Evolutionary conservation across 2,888 invertebrate genomes (phyloP), one percentile per base, ranked within the genome.

Genomic region (Helleia helle): DNA sequence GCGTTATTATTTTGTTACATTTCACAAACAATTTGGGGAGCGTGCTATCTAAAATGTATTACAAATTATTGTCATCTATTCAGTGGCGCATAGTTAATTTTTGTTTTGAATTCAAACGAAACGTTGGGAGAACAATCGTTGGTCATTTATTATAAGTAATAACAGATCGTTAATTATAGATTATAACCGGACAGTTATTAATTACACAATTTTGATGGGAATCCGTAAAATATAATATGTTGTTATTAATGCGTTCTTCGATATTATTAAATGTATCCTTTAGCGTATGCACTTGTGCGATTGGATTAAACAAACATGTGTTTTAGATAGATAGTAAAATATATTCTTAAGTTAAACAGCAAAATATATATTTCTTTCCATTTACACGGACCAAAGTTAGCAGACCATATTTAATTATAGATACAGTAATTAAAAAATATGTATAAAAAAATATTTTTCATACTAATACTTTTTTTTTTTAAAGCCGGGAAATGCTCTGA

Each of bases 1-100:
- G 53, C 50, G 54, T 45, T 56, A 63, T 64, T 61, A 62, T 61
- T 67, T 61, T 53, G 54, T 57, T 49, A 58, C 45, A 48, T 44
- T 48, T 28, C 44, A 54, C 57, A 61, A 58, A 56, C 49, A 53
- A 55, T 56, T 58, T 56, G 55, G 46, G 45, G 51, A 55, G 55
- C 49, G 45, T 45, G 47, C 49, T 51, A 44, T 47, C 46, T 38
- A 36, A 45, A 53, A 52, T 53, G 51, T 42, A 47, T 50, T 44
- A 49, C 47, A 53, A 47, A 51, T 52, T 52, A 48, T 47, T 56
- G 49, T 50, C 51, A 47, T 48, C 50, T 53, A 48, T 50, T 50
- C 48, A 44, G 43, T 45, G 44, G 48, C 45, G 46, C 44, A 47
- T 51, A 46, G 46, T 51, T 47, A 52, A 46, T 54, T 50, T 47